Conservation (phyloP, 2,797 vertebrate species). For the Squalus acanthias region DNA sequence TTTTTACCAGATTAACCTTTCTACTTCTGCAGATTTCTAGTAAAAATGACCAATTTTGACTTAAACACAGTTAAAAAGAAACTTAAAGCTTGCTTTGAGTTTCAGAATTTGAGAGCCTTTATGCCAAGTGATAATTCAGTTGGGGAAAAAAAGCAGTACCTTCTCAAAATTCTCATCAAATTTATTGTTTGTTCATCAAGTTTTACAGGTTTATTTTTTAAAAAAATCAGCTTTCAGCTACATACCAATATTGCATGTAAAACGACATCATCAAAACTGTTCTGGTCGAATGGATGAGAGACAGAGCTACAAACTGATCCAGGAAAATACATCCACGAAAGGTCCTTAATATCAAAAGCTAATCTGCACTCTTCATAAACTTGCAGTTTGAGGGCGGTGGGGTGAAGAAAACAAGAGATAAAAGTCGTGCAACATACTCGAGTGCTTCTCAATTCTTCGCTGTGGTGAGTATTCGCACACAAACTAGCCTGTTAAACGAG, state of each 20-base stretch:
- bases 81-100: neutral
- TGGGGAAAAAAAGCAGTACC: neutral
- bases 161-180: neutral
- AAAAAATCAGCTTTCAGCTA: neutral
- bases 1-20: neutral
- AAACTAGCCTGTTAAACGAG: constrained; percentile 12
- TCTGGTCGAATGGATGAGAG: neutral
- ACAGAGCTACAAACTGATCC: neutral
- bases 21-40: neutral
- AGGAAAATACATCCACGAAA: neutral
- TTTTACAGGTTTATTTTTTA: neutral
- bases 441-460: constrained; percentile 38
- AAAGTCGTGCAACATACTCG: constrained; percentile 37
- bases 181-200: neutral
- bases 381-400: neutral
- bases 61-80: neutral
- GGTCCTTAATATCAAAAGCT: constrained; percentile 10
- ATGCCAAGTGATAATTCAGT: neutral
- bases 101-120: neutral
- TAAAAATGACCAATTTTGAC: neutral
- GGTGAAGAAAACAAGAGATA: neutral
- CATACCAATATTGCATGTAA: constrained; percentile 36
- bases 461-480: constrained; percentile 19
- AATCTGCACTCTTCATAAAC: neutral
- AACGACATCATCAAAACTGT: constrained; percentile 20